Evolutionary conservation across 1,140 invertebrate genomes (phyloP).

Genomic region (Cardiocondyla obscurior): DNA sequence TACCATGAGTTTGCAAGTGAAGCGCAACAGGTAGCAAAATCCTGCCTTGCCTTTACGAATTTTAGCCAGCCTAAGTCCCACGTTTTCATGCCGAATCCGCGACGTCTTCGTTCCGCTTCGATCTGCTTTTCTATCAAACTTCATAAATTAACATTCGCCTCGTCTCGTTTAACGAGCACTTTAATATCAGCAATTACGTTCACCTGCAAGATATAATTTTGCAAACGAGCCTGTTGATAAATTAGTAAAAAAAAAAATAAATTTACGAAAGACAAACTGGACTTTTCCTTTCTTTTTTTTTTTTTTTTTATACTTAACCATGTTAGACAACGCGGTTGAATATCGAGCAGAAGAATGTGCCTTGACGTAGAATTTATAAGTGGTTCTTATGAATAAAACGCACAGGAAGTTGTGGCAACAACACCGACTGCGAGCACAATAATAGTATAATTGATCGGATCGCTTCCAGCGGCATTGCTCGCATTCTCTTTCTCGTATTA

Average conservation of each 20-base stretch:
- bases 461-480: conserved; percentile 2
- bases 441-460: conserved; percentile 10
- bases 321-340: not conserved
- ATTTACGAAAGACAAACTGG: not conserved
- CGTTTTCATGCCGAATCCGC: not conserved
- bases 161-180: not conserved
- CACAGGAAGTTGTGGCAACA: conserved; percentile 6
- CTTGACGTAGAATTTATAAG: not conserved
- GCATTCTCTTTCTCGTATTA: not conserved
- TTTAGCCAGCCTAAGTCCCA: conserved; percentile 31
- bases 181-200: no score
- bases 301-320: not conserved
- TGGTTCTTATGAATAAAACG: not conserved
- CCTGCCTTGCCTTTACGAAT: conserved; percentile 58
- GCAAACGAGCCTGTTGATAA: not conserved
- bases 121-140: no score
- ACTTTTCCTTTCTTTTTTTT: no score
- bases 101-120: no score
- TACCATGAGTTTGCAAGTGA: not conserved
- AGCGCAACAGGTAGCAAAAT: conserved; percentile 64
- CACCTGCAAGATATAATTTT: not conserved
- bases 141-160: not conserved
- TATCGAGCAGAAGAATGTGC: conserved; percentile 1
- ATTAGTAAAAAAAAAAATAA: not conserved
- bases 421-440: not conserved